Conservation (phyloP, 2,113 vertebrate genomes). For the Octodon degus region DNA sequence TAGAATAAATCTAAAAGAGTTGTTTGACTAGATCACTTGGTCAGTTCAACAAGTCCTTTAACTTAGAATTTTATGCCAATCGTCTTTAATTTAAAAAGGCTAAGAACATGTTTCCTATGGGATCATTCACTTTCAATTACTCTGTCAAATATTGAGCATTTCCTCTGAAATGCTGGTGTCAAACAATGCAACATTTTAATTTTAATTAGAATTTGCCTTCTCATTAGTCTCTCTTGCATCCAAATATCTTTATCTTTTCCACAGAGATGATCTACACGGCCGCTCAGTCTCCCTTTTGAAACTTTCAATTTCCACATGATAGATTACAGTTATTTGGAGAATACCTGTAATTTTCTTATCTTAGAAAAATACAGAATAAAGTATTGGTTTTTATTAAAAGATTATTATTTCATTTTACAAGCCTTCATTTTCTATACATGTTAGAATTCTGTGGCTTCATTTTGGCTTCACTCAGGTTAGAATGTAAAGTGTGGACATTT, state of each 20-base stretch:
- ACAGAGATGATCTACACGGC: not conserved
- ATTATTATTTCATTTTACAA: not conserved
- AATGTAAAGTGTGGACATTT: not conserved
- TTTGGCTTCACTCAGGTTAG: not conserved
- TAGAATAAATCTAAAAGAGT: constrained; percentile 38
- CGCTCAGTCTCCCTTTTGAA: not conserved
- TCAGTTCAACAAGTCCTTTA: constrained; percentile 20
- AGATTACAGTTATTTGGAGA: constrained; percentile 43
- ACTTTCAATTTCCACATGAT: not conserved
- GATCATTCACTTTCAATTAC: constrained; percentile 27
- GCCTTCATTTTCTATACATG: not conserved
- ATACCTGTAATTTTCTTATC: constrained; percentile 29
- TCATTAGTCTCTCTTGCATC: not conserved
- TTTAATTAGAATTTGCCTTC: not conserved
- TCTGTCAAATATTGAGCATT: not conserved
- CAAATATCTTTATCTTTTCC: not conserved
- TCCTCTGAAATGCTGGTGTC: not conserved
- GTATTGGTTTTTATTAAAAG: constrained; percentile 30
- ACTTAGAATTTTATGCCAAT: not conserved
- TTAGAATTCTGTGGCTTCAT: not conserved
- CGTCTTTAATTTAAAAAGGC: not conserved
- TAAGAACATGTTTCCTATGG: not conserved
- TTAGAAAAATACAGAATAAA: constrained; percentile 43
- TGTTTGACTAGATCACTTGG: not conserved
- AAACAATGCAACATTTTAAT: not conserved